These are phyloP conservation scores for Fukomys damarensis DNA, from an alignment of 2,113 vertebrate genomes.

Conservation along the genomic window DNA sequence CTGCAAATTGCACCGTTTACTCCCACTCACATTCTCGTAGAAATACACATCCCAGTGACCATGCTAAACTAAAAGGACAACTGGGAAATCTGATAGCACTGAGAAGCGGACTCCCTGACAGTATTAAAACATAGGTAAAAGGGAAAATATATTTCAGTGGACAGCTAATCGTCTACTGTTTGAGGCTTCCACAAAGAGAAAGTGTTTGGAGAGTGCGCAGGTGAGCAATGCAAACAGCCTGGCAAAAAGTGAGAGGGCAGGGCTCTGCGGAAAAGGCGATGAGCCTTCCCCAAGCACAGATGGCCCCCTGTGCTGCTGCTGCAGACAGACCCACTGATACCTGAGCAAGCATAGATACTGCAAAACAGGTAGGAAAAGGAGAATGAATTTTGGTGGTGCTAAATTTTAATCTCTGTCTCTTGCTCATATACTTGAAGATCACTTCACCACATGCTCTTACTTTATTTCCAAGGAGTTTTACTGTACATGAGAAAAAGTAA, in stretches of 20 bases:
- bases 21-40: background rate
- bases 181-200: background rate
- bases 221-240: background rate
- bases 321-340: background rate
- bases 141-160: background rate
- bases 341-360: background rate
- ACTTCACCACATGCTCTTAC: background rate
- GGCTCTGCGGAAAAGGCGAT: background rate
- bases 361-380: background rate
- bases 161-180: background rate
- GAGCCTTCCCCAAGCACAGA: background rate
- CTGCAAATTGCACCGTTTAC: background rate
- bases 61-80: background rate
- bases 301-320: background rate
- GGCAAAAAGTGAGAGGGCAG: background rate
- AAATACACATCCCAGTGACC: background rate
- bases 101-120: background rate
- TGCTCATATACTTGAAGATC: background rate
- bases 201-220: background rate
- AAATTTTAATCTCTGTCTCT: background rate
- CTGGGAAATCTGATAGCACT: background rate
- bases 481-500: background rate
- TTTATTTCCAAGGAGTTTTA: slow-evolving; percentile 3
- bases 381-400: background rate
- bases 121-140: background rate